Conservation (phyloP, 2,797 vertebrate genomes). For the Arctocebus calabarensis region DNA sequence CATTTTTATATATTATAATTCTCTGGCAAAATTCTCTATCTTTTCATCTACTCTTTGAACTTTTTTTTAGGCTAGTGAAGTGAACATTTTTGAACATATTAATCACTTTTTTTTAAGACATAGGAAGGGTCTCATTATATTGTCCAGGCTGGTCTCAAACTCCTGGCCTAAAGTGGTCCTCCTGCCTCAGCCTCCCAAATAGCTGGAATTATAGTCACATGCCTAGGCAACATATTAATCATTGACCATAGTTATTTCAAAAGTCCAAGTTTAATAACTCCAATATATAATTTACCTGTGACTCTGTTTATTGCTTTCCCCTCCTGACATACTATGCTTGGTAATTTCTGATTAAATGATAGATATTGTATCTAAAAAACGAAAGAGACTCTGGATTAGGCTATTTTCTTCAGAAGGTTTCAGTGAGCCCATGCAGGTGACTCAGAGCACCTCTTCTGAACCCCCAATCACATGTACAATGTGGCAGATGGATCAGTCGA, state of each 20-base stretch:
- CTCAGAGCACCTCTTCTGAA: constrained; percentile 12
- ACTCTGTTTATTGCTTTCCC: constrained; percentile 17
- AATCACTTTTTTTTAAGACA: background rate
- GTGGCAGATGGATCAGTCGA: background rate
- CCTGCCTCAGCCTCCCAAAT: background rate
- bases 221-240: background rate
- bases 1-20: constrained; percentile 25
- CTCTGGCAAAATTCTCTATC: constrained; percentile 40
- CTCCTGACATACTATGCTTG: background rate
- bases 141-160: background rate
- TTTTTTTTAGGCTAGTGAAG: too few relatives aligned
- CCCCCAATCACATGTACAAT: background rate
- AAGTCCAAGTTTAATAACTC: constrained; percentile 18
- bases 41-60: background rate
- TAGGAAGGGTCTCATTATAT: background rate
- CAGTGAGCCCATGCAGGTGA: background rate
- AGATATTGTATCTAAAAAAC: background rate
- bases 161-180: background rate
- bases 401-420: constrained; percentile 42
- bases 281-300: background rate
- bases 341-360: constrained; percentile 1
- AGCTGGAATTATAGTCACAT: background rate
- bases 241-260: background rate
- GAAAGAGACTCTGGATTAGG: background rate
- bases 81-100: background rate